These are phyloP conservation scores for Rhodeus uyekii DNA, from an alignment of 2,797 vertebrate genomes.

Conservation along the genomic window DNA sequence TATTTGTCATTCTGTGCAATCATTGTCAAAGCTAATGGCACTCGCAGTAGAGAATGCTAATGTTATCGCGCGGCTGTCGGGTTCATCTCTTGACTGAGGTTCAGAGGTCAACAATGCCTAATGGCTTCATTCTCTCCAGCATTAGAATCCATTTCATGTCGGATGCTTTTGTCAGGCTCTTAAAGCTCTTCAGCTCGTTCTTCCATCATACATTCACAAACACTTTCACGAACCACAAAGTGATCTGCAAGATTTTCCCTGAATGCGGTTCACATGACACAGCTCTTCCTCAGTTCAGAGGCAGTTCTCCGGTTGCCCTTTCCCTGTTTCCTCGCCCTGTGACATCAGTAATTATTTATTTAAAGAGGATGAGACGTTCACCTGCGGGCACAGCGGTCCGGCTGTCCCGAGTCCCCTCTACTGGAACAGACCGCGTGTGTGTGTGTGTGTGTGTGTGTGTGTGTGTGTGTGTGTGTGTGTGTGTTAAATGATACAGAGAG, in stretches of 20 bases:
- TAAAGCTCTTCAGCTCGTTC: conserved; percentile 35
- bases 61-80: conserved; percentile 5
- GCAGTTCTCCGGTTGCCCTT: conserved; percentile 22
- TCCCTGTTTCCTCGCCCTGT: conserved; percentile 45
- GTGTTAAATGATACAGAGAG: conserved; percentile 20
- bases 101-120: conserved; percentile 42
- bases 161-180: conserved; percentile 23
- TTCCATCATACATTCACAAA: not conserved
- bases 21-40: conserved; percentile 11
- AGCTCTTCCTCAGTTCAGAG: conserved; percentile 5
- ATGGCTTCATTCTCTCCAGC: conserved; percentile 37
- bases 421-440: not conserved
- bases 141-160: conserved; percentile 13
- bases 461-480: conserved; percentile 13
- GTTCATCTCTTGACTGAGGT: conserved; percentile 38
- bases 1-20: not conserved
- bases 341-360: conserved; percentile 63
- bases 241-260: not conserved
- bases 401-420: conserved; percentile 21
- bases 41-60: conserved; percentile 22
- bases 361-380: conserved; percentile 55
- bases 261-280: not conserved
- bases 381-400: not conserved
- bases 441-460: conserved; percentile 16
- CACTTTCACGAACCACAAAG: conserved; percentile 3